Conservation (phyloP, 2,113 vertebrate genomes). For the Phocoena sinus region DNA sequence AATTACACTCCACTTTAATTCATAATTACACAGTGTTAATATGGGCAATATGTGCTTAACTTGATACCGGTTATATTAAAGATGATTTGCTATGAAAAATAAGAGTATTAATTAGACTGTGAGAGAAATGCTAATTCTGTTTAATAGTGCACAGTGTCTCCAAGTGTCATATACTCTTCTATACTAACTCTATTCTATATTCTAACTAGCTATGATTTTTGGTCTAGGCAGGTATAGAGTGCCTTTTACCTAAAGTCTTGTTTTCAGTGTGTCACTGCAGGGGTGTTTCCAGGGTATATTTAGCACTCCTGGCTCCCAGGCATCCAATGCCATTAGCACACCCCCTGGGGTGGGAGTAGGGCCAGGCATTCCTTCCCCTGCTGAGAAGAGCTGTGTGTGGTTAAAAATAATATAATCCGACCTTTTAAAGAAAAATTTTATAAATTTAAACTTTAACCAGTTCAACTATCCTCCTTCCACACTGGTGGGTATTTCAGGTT, state of each 20-base stretch:
- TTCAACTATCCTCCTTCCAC: neutral
- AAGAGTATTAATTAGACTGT: neutral
- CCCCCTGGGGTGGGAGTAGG: neutral
- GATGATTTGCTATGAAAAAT: conserved; percentile 18
- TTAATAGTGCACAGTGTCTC: neutral
- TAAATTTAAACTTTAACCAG: neutral
- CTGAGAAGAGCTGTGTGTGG: neutral
- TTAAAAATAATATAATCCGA: neutral
- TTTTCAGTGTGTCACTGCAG: neutral
- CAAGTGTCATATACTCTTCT: neutral
- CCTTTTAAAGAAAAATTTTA: conserved; percentile 12
- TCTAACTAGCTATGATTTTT: neutral
- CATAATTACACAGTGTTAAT: neutral
- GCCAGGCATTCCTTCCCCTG: neutral
- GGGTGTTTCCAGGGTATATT: neutral
- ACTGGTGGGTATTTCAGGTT: neutral
- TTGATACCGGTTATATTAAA: neutral
- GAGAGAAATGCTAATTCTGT: neutral
- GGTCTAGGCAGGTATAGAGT: neutral
- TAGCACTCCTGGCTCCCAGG: neutral
- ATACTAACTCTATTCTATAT: neutral
- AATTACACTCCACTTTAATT: neutral
- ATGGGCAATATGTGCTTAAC: neutral
- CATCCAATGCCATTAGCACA: neutral
- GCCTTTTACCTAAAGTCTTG: neutral